Percentiles rank a stretch among this genome's conserved stretches.
These are phyloP conservation scores for Selenia dentaria DNA, from an alignment of 2,888 invertebrate genomes.

Conservation along the genomic window DNA sequence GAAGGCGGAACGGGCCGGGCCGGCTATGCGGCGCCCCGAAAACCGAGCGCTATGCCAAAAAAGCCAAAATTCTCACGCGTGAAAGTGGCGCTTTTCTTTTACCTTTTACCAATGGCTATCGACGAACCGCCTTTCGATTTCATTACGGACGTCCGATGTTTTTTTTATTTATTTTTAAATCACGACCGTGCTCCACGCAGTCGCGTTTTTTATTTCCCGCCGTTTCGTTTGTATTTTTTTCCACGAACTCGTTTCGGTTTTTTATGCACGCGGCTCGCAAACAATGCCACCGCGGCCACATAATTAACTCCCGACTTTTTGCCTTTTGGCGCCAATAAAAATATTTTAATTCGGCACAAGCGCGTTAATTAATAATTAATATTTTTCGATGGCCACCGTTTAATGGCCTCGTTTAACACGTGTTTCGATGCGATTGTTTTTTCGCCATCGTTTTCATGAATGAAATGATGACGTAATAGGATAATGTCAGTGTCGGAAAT, in stretches of 20 bases:
- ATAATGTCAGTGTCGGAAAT: conserved; percentile 81
- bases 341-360: conserved; percentile 79
- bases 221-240: conserved; percentile 74
- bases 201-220: conserved; percentile 68
- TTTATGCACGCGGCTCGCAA: conserved; percentile 79
- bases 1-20: conserved; percentile 27
- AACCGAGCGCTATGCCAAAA: conserved; percentile 61
- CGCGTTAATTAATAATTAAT: conserved; percentile 83
- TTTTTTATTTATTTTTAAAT: conserved; percentile 85
- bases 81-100: conserved; percentile 79
- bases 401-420: conserved; percentile 79
- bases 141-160: conserved; percentile 81
- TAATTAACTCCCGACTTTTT: conserved; percentile 81
- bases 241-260: conserved; percentile 69
- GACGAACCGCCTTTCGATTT: conserved; percentile 85
- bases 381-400: conserved; percentile 77
- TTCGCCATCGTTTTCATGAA: conserved; percentile 79
- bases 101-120: conserved; percentile 81
- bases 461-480: conserved; percentile 83
- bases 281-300: conserved; percentile 80
- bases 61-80: conserved; percentile 80
- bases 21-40: conserved; percentile 42
- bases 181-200: conserved; percentile 73
- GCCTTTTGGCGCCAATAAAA: conserved; percentile 81
- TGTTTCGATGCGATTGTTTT: conserved; percentile 79